Conservation (phyloP, 2,888 invertebrate species). For the Orthosia incerta region DNA sequence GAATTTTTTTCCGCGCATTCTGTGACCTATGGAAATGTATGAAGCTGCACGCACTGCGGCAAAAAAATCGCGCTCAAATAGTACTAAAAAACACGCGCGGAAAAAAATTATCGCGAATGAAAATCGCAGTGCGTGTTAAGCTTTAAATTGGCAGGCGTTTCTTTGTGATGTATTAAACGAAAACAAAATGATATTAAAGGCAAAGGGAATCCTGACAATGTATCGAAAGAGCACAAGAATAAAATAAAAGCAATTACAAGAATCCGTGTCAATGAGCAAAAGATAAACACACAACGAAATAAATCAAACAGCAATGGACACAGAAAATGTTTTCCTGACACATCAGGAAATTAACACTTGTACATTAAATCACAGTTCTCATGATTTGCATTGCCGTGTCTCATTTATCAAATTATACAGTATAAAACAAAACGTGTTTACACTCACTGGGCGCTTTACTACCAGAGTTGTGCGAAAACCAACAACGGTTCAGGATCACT, state of each 20-base stretch:
- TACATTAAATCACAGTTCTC: constrained; percentile 47
- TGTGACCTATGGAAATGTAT: too few species aligned
- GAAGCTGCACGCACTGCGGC: too few species aligned
- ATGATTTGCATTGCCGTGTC: constrained; percentile 37
- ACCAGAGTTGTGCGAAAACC: background rate
- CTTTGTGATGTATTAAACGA: background rate
- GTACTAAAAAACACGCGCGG: too few species aligned
- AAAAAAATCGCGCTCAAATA: too few species aligned
- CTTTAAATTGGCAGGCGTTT: background rate
- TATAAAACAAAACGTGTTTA: constrained; percentile 43
- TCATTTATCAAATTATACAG: constrained; percentile 43
- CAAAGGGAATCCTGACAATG: background rate
- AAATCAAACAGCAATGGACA: constrained; percentile 29
- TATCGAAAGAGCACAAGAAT: background rate
- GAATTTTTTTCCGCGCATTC: too few species aligned
- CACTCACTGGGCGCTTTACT: background rate
- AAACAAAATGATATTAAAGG: background rate
- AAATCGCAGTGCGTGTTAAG: too few species aligned
- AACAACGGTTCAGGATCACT: background rate
- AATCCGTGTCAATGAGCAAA: constrained; percentile 19
- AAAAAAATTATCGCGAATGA: too few species aligned
- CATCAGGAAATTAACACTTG: constrained; percentile 42
- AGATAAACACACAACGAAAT: constrained; percentile 7
- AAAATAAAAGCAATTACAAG: constrained; percentile 6
- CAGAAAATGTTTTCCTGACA: constrained; percentile 30